Conservation (phyloP, 2,113 vertebrate genomes). For the Pteruthius melanotis region DNA sequence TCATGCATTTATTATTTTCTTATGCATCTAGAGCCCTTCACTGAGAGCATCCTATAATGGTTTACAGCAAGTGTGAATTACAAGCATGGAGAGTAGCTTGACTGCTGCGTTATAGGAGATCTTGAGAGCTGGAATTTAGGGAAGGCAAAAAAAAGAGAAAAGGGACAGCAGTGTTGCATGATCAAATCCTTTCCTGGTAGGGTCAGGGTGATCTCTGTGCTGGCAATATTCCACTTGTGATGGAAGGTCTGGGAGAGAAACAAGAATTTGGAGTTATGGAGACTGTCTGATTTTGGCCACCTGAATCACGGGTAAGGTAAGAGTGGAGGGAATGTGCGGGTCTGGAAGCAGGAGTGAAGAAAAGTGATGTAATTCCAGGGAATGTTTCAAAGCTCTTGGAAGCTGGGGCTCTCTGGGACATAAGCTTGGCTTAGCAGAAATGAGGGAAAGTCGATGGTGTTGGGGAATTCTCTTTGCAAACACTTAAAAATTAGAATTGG, state of each 20-base stretch:
- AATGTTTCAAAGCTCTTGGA: background rate
- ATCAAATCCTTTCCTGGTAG: background rate
- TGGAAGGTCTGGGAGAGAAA: background rate
- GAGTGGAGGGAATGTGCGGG: background rate
- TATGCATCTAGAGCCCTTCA: background rate
- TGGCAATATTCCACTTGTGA: background rate
- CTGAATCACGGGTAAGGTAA: fast-evolving
- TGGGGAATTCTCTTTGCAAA: background rate
- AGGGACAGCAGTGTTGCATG: background rate
- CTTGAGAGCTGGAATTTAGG: background rate
- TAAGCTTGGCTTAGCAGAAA: background rate
- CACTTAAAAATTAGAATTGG: background rate
- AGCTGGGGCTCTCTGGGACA: background rate
- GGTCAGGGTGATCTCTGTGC: background rate
- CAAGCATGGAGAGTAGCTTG: background rate
- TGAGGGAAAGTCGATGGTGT: background rate
- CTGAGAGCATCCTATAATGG: background rate
- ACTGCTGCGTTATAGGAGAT: background rate
- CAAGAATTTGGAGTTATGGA: background rate
- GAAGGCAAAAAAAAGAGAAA: background rate
- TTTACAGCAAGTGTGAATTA: background rate
- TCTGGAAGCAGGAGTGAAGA: background rate
- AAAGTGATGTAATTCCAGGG: background rate
- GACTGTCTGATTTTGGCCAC: background rate
- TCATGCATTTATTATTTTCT: background rate